Base-by-base conservation (phyloP, 1,140 invertebrate genomes). In the Megalopta genalis region DNA sequence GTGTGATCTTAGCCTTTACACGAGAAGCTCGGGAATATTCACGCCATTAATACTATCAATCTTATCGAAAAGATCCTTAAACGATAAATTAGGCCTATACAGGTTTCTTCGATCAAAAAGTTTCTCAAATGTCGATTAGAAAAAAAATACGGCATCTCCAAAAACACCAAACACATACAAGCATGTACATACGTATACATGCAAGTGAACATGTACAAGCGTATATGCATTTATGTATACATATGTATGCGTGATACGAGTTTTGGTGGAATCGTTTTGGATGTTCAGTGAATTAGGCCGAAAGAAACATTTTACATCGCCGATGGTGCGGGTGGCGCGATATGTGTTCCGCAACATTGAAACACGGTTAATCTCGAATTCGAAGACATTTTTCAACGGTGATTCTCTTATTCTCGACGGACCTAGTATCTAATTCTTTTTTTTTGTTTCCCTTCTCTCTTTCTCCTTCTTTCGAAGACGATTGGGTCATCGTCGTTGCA, bases 31-130 rank as follows among this genome's bases (percentile, higher is more conserved):
- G 18, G 37, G 62, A 32, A 64, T 64, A 64, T 64, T 39, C 25
- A 32, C 62, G 62, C 62, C 32, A 39, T 64, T 64, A 64, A 64
- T 64, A 64, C 27, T 64, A 64, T 39, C 32, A 64, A 64, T 37
- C 62, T 64, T 64, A 39, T 27, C 9, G 18, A 64, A 37, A 64
- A 32, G 32, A 49, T 14, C 1, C 42, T 67, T 49, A 49, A 67
- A 27, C 39, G 65, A 9, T 49, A 67, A 46, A 46, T 67, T 67
- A 67, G 39, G n/a, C 42, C 65, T 42, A 49, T 7, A 10, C 18
- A 23, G 9, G 10, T 42, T 64, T 64, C 37, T 1, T 64, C 37
- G 8, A 23, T 39, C 37, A 23, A 8, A n/a, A n/a, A 23, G 42
- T 46, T 46, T 12, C 42, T 46, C 42, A 14, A 46, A 12, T 12